phyloP scores from a whole-genome alignment of 1,140 invertebrate species.

The Zaprionus capensis region DNA sequence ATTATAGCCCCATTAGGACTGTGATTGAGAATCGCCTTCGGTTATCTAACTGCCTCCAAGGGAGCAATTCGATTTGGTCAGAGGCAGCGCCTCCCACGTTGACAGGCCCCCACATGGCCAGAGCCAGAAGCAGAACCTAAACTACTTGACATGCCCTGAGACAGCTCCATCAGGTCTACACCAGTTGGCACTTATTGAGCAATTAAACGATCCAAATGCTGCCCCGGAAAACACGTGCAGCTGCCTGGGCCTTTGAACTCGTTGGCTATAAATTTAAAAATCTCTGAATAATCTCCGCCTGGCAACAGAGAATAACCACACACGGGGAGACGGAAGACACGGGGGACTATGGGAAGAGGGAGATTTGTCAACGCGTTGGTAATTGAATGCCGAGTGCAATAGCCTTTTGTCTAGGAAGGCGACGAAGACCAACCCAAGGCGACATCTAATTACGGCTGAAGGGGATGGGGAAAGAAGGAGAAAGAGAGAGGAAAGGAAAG shows the following conservation, averaged over 20 bases:
- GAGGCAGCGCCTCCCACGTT: conserved; percentile 40
- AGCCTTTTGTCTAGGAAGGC: conserved; percentile 55
- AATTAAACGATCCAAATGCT: conserved; percentile 54
- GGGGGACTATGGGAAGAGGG: neutral
- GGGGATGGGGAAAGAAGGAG: neutral
- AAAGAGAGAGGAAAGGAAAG: no score
- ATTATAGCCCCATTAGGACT: neutral
- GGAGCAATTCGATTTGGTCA: conserved; percentile 11
- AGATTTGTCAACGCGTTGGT: conserved; percentile 67
- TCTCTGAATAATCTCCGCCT: conserved; percentile 11
- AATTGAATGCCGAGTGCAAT: conserved; percentile 65
- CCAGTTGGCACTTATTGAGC: conserved; percentile 63
- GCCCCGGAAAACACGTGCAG: conserved; percentile 38
- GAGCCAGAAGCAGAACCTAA: conserved; percentile 11
- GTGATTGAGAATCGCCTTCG: neutral
- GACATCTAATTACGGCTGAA: conserved; percentile 51
- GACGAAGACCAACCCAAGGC: conserved; percentile 47
- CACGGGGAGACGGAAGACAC: neutral
- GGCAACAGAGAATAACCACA: conserved; percentile 25
- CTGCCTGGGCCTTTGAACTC: conserved; percentile 45
- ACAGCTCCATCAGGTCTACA: conserved; percentile 30
- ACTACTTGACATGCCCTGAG: conserved; percentile 15
- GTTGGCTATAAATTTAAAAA: conserved; percentile 25
- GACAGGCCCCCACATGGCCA: conserved; percentile 21
- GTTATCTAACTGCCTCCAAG: conserved; percentile 35